These are phyloP conservation scores for Hemaris fuciformis DNA, from an alignment of 2,888 invertebrate species.

Conservation along the genomic window DNA sequence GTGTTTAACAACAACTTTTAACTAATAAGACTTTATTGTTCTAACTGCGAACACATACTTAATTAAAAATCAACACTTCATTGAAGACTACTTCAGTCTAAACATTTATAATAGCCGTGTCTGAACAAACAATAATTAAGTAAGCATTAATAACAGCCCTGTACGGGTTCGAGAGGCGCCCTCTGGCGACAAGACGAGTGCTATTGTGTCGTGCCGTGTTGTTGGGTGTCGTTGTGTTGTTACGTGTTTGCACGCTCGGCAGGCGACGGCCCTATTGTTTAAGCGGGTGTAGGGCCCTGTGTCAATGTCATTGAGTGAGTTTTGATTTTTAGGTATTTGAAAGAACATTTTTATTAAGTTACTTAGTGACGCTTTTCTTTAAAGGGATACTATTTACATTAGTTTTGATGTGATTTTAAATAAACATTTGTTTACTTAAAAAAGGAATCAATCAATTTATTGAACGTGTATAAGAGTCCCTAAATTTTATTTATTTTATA, in stretches of 20 bases:
- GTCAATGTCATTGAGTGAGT: slow-evolving; percentile 52
- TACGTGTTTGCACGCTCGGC: slow-evolving; percentile 51
- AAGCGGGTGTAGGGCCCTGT: slow-evolving; percentile 42
- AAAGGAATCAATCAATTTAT: no score
- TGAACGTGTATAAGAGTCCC: no score
- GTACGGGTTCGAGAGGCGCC: slow-evolving; percentile 16
- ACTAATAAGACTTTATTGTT: not conserved
- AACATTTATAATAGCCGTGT: slow-evolving; percentile 26
- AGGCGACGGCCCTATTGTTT: slow-evolving; percentile 61
- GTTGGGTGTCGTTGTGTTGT: slow-evolving; percentile 36
- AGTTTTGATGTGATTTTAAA: no score
- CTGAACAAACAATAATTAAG: slow-evolving; percentile 42
- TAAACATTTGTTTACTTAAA: no score
- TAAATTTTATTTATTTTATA: no score
- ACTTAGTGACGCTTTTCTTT: not conserved
- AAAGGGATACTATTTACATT: not conserved
- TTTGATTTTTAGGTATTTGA: slow-evolving; percentile 35
- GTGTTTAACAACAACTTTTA: not conserved
- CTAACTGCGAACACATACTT: slow-evolving; percentile 12
- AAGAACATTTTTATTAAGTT: slow-evolving; percentile 25
- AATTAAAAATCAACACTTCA: slow-evolving; percentile 14
- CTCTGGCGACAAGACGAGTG: slow-evolving; percentile 35
- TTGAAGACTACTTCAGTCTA: slow-evolving; percentile 23
- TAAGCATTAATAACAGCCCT: slow-evolving; percentile 38
- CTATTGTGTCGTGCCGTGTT: slow-evolving; percentile 36